Evolutionary conservation across 1,140 invertebrate species (phyloP), one percentile per base, ranked within the genome.

Genomic region (Drosophila melanogaster): DNA sequence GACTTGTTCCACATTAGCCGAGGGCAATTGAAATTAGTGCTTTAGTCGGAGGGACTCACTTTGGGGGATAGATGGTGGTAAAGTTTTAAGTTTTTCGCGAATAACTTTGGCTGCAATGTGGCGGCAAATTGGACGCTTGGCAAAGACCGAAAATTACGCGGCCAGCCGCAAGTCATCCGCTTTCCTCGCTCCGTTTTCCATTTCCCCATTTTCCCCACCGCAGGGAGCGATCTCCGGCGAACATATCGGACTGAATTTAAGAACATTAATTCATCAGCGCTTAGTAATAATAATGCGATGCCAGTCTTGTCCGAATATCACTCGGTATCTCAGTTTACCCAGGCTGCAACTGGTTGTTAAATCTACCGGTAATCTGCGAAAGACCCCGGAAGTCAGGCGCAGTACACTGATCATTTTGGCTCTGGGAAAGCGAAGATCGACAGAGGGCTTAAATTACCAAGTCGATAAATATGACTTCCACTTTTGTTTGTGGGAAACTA

Each of bases 81-180:
- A 76, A 76, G 60, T 77, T 76, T 54, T 62, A 77, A 77, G 73
- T 77, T 77, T 76, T 77, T 76, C 73, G 72, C 62, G 73, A 66
- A 76, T 57, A 77, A 77, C 73, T 76, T 76, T 77, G 57, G 47
- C 65, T 81, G 81, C 83, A 87, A 87, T 87, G 84, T 87, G 84
- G 83, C 83, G 83, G 79, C 76, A 87, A 87, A 87, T 87, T 87
- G 84, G 79, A 73, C 60, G 72, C 77, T 80, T 87, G 69, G 74
- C 70, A 71, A 70, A 49, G 67, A 83, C 60, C 71, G 78, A 61
- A 83, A 83, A 83, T 87, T 78, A 86, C 59, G 83, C 84, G 84
- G 79, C 57, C 65, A 71, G 70, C 83, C 79, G 79, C 84, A 76
- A 76, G 72, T 67, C 46, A 65, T 37, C 60, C 53, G 1, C 17